These are phyloP conservation scores for Symphodus melops DNA, from an alignment of 2,113 vertebrate genomes.

Conservation along the genomic window DNA sequence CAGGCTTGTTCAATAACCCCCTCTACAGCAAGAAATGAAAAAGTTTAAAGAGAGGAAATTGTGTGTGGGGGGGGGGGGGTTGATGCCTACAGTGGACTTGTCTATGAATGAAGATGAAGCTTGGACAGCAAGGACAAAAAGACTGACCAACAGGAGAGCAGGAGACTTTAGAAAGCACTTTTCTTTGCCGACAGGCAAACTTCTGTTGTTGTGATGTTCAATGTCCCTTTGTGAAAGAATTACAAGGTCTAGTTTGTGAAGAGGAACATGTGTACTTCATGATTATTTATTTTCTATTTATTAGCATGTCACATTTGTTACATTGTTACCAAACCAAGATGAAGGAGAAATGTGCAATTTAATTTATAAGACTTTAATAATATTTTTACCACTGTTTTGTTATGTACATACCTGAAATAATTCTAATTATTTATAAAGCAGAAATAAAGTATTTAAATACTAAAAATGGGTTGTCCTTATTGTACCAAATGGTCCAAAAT, in stretches of 20 bases:
- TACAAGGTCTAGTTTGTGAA: conserved; percentile 37
- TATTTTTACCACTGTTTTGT: conserved; percentile 64
- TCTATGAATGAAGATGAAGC: background rate
- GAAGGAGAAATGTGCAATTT: conserved; percentile 50
- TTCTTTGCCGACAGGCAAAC: conserved; percentile 43
- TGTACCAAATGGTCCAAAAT: background rate
- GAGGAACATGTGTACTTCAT: conserved; percentile 35
- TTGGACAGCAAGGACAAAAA: background rate
- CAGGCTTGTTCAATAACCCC: background rate
- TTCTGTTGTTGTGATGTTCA: conserved; percentile 45
- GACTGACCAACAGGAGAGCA: conserved; percentile 19
- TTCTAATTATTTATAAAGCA: conserved; percentile 42
- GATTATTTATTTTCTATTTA: conserved; percentile 64
- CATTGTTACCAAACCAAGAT: conserved; percentile 41
- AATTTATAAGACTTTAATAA: conserved; percentile 40
- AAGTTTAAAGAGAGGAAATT: background rate
- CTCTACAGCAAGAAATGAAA: background rate
- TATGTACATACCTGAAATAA: conserved; percentile 58
- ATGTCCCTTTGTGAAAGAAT: conserved; percentile 36
- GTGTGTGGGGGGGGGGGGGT: background rate
- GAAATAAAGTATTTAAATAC: conserved; percentile 17
- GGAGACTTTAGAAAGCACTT: conserved; percentile 43
- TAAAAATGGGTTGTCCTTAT: background rate
- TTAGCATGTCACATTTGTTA: conserved; percentile 43
- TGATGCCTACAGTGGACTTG: conserved; percentile 19